Base-by-base conservation (phyloP, 2,888 invertebrate species). In the Sminthurinus aureus region DNA sequence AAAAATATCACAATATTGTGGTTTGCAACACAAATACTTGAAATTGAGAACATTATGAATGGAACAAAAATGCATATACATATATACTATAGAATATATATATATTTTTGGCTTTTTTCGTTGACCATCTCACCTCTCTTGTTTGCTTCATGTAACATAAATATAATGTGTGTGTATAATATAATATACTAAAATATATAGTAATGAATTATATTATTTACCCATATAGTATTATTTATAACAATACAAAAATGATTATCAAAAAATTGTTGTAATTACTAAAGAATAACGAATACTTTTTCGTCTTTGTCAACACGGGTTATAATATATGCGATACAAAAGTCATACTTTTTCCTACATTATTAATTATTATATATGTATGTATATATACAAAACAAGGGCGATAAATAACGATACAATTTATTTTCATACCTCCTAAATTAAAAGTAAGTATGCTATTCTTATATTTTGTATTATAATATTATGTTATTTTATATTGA, bases 21-120 rank as follows among this genome's bases (percentile, higher is more conserved):
- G 82, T 78, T 82, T 83, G 78, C 83, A 83, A 83, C 67, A 76
- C 67, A 76, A 83, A 83, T 83, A 83, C 83, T 83, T 83, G 71
- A 79, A 50, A 80, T 71, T 71, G 71, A 80, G 71, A 80, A 80
- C 71, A 71, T 71, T 71, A 11, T 51, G 22, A 58, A 71, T 80
- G 80, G 80, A 80, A 80, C 71, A 80, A 71, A 73, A 80, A 80
- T 80, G 71, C 80, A 71, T 20, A 51, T 6, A 38, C 6, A 6
- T 38, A 38, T 38, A 38, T 6, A 38, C 2, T 15, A n/a, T n/a
- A n/a, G n/a, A n/a, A n/a, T n/a, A n/a, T n/a, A 79, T 26, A 51
- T n/a, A n/a, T 50, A 26, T 51, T 3, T 18, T 24, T 76, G 18
- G 26, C 66, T 66, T 8, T 69, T 50, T 69, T 69, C 66, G 22